These are phyloP conservation scores for Lathamus discolor DNA, from an alignment of 2,113 vertebrate genomes.

Conservation along the genomic window DNA sequence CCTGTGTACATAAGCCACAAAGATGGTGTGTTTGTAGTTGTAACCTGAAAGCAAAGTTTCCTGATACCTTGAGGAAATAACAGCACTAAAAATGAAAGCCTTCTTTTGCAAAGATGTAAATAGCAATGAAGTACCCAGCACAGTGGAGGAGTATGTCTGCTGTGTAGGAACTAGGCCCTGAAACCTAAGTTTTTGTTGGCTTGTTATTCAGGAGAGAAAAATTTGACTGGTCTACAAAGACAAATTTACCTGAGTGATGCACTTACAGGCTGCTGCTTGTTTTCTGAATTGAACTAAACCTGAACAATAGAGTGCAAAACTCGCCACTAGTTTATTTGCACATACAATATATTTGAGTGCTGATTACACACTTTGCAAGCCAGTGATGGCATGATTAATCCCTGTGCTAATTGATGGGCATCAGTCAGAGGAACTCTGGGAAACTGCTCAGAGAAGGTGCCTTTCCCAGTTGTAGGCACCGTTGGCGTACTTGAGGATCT, in stretches of 20 bases:
- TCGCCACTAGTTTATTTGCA: background rate
- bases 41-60: background rate
- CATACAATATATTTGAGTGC: background rate
- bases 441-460: background rate
- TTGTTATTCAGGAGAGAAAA: background rate
- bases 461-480: background rate
- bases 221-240: background rate
- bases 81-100: background rate
- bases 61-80: background rate
- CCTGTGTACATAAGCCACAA: background rate
- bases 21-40: background rate
- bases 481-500: background rate
- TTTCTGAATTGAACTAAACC: background rate
- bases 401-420: background rate
- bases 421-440: background rate
- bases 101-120: background rate
- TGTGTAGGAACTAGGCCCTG: background rate
- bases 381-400: background rate
- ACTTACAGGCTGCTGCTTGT: background rate
- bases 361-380: background rate
- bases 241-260: background rate
- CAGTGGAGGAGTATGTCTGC: background rate
- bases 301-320: background rate
- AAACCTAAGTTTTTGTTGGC: background rate
- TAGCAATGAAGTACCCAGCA: background rate